Evolutionary conservation across 2,113 vertebrate genomes (phyloP).

Genomic region (Acrocephalus kingi): DNA sequence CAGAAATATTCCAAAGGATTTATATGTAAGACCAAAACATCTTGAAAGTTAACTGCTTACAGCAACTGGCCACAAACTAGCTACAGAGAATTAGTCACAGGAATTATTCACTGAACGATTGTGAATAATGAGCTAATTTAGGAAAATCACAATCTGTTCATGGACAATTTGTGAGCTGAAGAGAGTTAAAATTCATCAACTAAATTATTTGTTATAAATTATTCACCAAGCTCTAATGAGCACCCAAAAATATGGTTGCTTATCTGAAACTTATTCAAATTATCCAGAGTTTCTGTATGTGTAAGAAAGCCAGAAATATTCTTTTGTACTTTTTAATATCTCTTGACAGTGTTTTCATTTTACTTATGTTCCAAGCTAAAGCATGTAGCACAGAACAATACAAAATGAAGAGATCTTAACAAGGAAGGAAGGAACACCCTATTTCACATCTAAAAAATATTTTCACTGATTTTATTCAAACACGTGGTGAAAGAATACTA

Average conservation of each 20-base stretch:
- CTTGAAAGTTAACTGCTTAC: slow-evolving; percentile 35
- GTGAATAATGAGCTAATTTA: slow-evolving; percentile 64
- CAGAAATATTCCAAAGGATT: background rate
- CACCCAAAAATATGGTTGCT: slow-evolving; percentile 39
- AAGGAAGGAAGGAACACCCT: fast-evolving
- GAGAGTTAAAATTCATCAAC: slow-evolving; percentile 64
- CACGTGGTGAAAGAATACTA: background rate
- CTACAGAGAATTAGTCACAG: background rate
- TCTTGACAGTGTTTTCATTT: background rate
- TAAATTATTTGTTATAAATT: slow-evolving; percentile 68
- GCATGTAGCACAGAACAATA: background rate
- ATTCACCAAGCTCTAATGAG: slow-evolving; percentile 60
- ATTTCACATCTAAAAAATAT: background rate
- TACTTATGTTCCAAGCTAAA: background rate
- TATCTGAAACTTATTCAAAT: slow-evolving; percentile 50
- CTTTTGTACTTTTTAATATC: background rate
- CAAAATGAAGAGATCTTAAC: background rate
- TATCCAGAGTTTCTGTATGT: background rate
- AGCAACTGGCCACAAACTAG: background rate
- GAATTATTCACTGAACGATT: slow-evolving; percentile 42
- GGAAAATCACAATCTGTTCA: slow-evolving; percentile 65
- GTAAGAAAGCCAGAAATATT: background rate
- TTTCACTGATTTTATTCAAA: background rate
- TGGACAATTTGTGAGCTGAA: slow-evolving; percentile 48
- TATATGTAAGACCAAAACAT: background rate